Conservation (phyloP, 2,797 vertebrate genomes). For the Otolemur crassicaudatus region DNA sequence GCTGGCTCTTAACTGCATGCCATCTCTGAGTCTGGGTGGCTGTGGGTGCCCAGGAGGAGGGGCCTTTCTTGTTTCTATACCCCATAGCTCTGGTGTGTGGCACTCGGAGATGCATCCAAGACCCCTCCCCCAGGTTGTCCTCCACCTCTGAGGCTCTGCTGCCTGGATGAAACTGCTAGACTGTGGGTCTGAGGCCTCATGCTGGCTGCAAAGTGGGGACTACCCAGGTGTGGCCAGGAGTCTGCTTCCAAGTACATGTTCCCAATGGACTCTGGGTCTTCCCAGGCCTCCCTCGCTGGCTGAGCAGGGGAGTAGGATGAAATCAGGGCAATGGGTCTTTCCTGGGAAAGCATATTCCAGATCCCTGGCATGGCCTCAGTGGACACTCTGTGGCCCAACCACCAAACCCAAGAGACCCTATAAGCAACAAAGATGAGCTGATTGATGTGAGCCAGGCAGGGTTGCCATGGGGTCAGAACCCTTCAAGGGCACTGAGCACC, state of each 20-base stretch:
- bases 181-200: rapidly evolving
- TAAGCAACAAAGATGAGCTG: background rate
- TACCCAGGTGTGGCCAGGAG: background rate
- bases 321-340: background rate
- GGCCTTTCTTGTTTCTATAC: background rate
- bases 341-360: background rate
- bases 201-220: background rate
- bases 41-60: background rate
- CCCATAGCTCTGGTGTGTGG: background rate
- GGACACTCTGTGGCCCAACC: background rate
- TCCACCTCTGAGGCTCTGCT: background rate
- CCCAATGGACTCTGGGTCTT: background rate
- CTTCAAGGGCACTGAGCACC: background rate
- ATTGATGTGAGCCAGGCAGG: rapidly evolving
- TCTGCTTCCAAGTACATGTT: background rate
- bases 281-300: background rate
- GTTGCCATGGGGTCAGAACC: background rate
- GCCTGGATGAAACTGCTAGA: background rate
- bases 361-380: background rate
- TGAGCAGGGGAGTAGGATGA: background rate
- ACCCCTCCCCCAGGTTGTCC: background rate
- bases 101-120: background rate
- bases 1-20: rapidly evolving
- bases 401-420: background rate
- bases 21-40: background rate